phyloP scores from a whole-genome alignment of 2,113 vertebrate species.

The Centropristis striata region DNA sequence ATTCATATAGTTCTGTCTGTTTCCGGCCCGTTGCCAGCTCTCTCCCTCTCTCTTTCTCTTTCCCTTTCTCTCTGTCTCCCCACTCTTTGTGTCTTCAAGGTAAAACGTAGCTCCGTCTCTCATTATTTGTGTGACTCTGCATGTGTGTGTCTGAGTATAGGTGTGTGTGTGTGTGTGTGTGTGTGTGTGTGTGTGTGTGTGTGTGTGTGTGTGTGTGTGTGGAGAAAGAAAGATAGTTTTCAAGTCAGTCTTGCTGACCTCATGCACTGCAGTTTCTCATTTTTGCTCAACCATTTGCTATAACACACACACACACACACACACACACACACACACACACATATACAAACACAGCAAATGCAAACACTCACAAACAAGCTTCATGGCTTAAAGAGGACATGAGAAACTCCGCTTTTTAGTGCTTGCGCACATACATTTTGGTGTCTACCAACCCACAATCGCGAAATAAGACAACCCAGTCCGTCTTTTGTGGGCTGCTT shows the following conservation, averaged over 20 bases:
- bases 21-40: conserved; percentile 28
- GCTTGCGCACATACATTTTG: too few relatives aligned
- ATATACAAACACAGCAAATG: neutral
- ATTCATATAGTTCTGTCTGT: conserved; percentile 57
- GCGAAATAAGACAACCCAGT: too few relatives aligned
- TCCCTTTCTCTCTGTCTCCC: conserved; percentile 25
- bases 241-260: conserved; percentile 50
- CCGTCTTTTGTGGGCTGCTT: too few relatives aligned
- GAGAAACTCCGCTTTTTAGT: too few relatives aligned
- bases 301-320: neutral
- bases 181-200: neutral
- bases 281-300: conserved; percentile 23
- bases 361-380: too few relatives aligned
- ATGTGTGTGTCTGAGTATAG: neutral
- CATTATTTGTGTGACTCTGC: conserved; percentile 37
- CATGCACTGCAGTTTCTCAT: conserved; percentile 29
- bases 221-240: conserved; percentile 42
- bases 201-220: conserved; percentile 10
- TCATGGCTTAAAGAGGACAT: too few relatives aligned
- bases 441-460: too few relatives aligned
- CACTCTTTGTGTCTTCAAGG: conserved; percentile 61
- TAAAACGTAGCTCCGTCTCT: conserved; percentile 59
- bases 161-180: neutral
- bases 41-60: conserved; percentile 23
- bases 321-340: neutral